A percentile compares a stretch with the other conserved stretches of the same genome.
Evolutionary conservation across 2,888 invertebrate genomes (phyloP).

Genomic region (Hirtodrosophila cameraria): DNA sequence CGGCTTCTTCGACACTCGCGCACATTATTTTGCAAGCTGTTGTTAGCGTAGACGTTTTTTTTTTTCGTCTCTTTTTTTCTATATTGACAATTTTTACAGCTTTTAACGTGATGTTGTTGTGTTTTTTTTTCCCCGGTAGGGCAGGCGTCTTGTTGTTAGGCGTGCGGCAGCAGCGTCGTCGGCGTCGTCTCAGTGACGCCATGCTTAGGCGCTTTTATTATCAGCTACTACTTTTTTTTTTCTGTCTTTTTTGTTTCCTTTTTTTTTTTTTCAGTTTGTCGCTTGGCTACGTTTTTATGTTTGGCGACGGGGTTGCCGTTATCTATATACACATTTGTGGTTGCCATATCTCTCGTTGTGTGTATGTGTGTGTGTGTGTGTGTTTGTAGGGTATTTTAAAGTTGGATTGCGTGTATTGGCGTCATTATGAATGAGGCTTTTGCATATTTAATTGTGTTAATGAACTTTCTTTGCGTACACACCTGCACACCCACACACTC

Average conservation of each 20-base stretch:
- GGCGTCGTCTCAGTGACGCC: conserved; percentile 68
- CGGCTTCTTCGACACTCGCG: conserved; percentile 76
- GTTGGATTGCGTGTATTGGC: conserved; percentile 31
- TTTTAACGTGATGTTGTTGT: conserved; percentile 56
- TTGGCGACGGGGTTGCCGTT: conserved; percentile 65
- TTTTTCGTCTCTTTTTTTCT: conserved; percentile 49
- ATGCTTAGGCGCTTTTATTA: conserved; percentile 70
- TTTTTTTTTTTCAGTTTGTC: conserved; percentile 51
- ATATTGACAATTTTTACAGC: conserved; percentile 77
- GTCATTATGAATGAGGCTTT: conserved; percentile 63
- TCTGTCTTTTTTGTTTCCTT: conserved; percentile 11
- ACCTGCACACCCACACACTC: too few relatives aligned
- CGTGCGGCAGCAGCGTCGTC: conserved; percentile 25
- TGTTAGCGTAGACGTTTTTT: conserved; percentile 61
- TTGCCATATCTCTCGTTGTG: conserved; percentile 41
- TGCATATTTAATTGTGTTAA: conserved; percentile 62
- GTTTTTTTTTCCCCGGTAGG: conserved; percentile 32
- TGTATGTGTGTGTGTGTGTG: conserved; percentile 20
- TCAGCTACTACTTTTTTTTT: conserved; percentile 56
- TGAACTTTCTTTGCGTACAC: conserved; percentile 60
- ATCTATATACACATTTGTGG: conserved; percentile 64
- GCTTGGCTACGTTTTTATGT: conserved; percentile 68
- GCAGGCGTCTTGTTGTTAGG: conserved; percentile 27
- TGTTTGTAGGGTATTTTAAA: conserved; percentile 7
- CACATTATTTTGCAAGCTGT: conserved; percentile 69